These are phyloP conservation scores for Microcebus ravelobensis DNA, from an alignment of 2,113 vertebrate genomes.

Conservation along the genomic window DNA sequence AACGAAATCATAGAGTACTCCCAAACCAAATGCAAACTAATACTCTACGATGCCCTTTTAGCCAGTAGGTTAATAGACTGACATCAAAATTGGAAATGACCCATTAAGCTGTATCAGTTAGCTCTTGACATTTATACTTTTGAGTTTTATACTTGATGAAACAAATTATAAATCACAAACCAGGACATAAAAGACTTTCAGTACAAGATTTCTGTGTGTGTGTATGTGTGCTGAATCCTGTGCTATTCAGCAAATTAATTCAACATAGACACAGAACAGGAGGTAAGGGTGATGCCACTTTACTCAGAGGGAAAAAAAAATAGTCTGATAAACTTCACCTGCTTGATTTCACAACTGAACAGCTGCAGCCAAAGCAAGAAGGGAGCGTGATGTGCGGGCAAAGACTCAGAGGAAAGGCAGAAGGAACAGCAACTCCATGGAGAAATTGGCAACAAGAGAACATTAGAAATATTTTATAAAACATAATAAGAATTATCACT, in stretches of 20 bases:
- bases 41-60: neutral
- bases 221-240: neutral
- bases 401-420: neutral
- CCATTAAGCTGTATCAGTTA: constrained; percentile 30
- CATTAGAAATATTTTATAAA: neutral
- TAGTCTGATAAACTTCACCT: neutral
- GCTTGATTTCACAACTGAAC: neutral
- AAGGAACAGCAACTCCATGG: neutral
- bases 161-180: constrained; percentile 58
- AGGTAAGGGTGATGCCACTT: neutral
- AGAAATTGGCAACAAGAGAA: neutral
- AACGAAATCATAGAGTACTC: constrained; percentile 30
- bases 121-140: constrained; percentile 56
- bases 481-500: neutral
- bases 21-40: constrained; percentile 44
- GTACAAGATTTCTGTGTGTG: neutral
- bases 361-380: neutral
- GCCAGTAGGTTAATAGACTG: constrained; percentile 29
- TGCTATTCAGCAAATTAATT: constrained; percentile 43
- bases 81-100: constrained; percentile 53
- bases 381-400: fast-evolving
- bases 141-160: constrained; percentile 34
- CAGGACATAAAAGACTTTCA: constrained; percentile 8
- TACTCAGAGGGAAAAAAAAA: neutral
- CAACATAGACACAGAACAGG: constrained; percentile 8